A percentile compares a stretch with the other conserved stretches of the same genome.
These are phyloP conservation scores for Bedellia somnulentella DNA, from an alignment of 2,888 invertebrate species.

Conservation along the genomic window DNA sequence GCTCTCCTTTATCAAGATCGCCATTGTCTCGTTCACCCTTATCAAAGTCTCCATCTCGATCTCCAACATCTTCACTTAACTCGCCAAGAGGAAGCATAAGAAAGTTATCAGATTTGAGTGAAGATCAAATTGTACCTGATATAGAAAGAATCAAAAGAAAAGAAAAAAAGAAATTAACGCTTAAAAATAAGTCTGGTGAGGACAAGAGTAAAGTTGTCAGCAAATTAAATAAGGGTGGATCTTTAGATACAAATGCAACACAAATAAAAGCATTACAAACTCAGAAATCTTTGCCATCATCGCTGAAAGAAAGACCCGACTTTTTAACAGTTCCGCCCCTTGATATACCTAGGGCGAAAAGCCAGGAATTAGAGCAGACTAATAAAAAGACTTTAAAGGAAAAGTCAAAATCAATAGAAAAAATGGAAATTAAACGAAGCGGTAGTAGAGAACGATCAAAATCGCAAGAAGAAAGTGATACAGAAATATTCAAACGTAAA, in stretches of 20 bases:
- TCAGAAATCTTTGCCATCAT: conserved; percentile 59
- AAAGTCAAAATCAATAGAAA: conserved; percentile 70
- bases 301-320: conserved; percentile 51
- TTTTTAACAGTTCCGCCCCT: conserved; percentile 55
- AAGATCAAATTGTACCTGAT: conserved; percentile 53
- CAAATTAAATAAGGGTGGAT: conserved; percentile 51
- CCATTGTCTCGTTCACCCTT: conserved; percentile 49
- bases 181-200: conserved; percentile 40
- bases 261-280: conserved; percentile 48
- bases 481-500: conserved; percentile 71
- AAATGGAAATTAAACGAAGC: conserved; percentile 60
- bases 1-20: conserved; percentile 48
- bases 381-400: conserved; percentile 62
- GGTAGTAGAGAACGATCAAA: conserved; percentile 68
- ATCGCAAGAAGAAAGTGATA: conserved; percentile 73
- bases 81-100: conserved; percentile 54
- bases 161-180: conserved; percentile 46
- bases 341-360: conserved; percentile 62
- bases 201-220: conserved; percentile 37
- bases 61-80: conserved; percentile 54
- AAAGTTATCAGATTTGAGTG: conserved; percentile 52
- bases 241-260: conserved; percentile 47
- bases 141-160: conserved; percentile 52
- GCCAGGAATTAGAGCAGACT: conserved; percentile 62
- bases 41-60: conserved; percentile 53